Percentiles rank a stretch among this genome's conserved stretches.
These are phyloP conservation scores for Euleptes europaea DNA, from an alignment of 2,113 vertebrate genomes.

Conservation along the genomic window DNA sequence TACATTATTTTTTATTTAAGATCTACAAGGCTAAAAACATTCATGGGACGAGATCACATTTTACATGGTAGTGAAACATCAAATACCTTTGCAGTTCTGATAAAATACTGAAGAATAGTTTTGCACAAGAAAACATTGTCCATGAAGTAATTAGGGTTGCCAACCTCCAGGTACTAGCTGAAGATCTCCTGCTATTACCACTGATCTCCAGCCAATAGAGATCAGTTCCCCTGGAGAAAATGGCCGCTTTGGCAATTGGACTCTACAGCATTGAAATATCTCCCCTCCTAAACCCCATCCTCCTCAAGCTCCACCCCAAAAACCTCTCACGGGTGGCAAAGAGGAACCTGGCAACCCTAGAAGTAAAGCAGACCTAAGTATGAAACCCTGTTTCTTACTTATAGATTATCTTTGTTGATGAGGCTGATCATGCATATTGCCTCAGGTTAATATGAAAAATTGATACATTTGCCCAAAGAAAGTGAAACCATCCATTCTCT, in stretches of 20 bases:
- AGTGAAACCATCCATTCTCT: neutral
- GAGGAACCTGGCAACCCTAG: too few species aligned
- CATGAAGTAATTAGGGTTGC: too few species aligned
- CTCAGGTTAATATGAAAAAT: neutral
- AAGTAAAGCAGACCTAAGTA: neutral
- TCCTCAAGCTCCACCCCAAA: too few species aligned
- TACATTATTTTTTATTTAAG: neutral
- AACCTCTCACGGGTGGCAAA: too few species aligned
- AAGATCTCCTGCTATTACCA: too few species aligned
- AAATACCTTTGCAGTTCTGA: slow-evolving; percentile 97
- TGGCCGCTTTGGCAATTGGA: too few species aligned
- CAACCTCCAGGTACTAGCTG: too few species aligned
- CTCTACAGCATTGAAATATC: too few species aligned
- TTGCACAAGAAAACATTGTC: slow-evolving; percentile 59
- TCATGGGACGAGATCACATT: slow-evolving; percentile 39
- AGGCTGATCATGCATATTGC: neutral
- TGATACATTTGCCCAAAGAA: neutral
- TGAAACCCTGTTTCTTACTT: neutral
- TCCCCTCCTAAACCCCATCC: too few species aligned
- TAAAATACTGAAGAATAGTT: slow-evolving; percentile 97
- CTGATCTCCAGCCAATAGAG: too few species aligned
- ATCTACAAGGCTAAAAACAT: neutral
- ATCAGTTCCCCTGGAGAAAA: too few species aligned
- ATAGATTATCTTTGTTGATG: neutral
- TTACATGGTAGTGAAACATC: slow-evolving; percentile 64